Base-by-base conservation (phyloP, 2,888 invertebrate genomes). In the Eugnorisma glareosa region DNA sequence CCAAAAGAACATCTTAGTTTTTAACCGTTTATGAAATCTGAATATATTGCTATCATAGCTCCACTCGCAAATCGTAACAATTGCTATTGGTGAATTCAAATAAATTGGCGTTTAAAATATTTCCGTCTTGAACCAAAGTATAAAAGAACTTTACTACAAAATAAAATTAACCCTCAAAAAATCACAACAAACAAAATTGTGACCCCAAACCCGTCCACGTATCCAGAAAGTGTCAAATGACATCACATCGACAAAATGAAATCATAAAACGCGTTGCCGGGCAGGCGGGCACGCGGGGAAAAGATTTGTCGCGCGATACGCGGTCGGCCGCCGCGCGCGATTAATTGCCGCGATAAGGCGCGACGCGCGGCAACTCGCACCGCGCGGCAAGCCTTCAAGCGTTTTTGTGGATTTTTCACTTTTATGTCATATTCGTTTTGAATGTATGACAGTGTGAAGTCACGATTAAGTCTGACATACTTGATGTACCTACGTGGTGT, bases 311-410 rank as follows among this genome's bases (percentile, higher is more conserved):
- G 91, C 86, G 87, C 90, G 94, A 94, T 94, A 94, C 82, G 78
- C 86, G 88, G 75, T 86, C 73, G 70, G 77, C 88, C 89, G 89
- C 82, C 86, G 88, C 88, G 84, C 86, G 88, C 90, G 94, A 95
- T 95, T 90, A 95, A 94, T 94, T 90, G 94, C 83, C 88, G 91
- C 90, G 95, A 95, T 95, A 94, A 82, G 86, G 85, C 84, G 80
- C 85, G 85, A 72, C 64, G 73, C 73, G 83, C 81, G 59, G 35
- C 15, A 21, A 67, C 45, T n/a, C 77, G 43, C 73, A 51, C 84
- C 86, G 90, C 89, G 89, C 87, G 87, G 87, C 89, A 88, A 80
- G 82, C 78, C 81, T 88, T 87, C 73, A 88, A 88, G 85, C 78
- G 78, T 86, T 86, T 87, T 88, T 90, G 64, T 83, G 85, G 70